Conservation (phyloP, 1,140 invertebrate genomes). For the Venustaconcha ellipsiformis region DNA sequence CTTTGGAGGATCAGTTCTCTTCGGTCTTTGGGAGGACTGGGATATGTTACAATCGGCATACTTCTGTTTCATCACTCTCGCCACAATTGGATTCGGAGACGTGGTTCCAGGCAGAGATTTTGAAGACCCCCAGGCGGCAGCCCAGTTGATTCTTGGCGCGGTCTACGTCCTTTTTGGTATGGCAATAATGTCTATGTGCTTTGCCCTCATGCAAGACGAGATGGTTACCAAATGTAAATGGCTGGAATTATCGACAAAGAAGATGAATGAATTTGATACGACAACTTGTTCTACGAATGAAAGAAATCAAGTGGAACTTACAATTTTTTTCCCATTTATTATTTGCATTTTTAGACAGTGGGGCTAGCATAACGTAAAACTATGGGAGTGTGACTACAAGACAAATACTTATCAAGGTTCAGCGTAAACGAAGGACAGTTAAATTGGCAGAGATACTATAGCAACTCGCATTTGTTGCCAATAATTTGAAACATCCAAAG, state of each 20-base stretch:
- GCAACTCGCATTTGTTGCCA: too few relatives aligned
- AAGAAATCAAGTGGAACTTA: too few relatives aligned
- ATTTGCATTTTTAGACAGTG: too few relatives aligned
- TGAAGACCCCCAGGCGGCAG: constrained; percentile 72
- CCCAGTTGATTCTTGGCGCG: constrained; percentile 78
- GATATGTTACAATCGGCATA: constrained; percentile 91
- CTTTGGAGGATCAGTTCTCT: constrained; percentile 88
- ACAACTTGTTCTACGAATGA: too few relatives aligned
- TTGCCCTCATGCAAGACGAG: constrained; percentile 92
- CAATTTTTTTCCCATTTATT: too few relatives aligned
- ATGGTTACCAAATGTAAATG: too few relatives aligned
- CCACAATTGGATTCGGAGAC: constrained; percentile 90
- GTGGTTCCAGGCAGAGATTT: constrained; percentile 85
- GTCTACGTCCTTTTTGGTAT: constrained; percentile 85
- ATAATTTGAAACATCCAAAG: too few relatives aligned
- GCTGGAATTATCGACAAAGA: constrained; percentile 64
- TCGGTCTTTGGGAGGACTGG: constrained; percentile 84
- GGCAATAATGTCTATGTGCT: constrained; percentile 98
- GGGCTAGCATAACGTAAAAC: too few relatives aligned
- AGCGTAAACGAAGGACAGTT: too few relatives aligned
- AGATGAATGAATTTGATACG: neutral
- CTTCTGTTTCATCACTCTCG: constrained; percentile 90
- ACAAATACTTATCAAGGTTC: too few relatives aligned
- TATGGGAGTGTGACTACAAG: too few relatives aligned
- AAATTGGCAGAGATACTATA: too few relatives aligned